Evolutionary conservation across 1,140 invertebrate genomes (phyloP), one percentile per base, ranked within the genome.

Genomic region (Calliphora vicina): DNA sequence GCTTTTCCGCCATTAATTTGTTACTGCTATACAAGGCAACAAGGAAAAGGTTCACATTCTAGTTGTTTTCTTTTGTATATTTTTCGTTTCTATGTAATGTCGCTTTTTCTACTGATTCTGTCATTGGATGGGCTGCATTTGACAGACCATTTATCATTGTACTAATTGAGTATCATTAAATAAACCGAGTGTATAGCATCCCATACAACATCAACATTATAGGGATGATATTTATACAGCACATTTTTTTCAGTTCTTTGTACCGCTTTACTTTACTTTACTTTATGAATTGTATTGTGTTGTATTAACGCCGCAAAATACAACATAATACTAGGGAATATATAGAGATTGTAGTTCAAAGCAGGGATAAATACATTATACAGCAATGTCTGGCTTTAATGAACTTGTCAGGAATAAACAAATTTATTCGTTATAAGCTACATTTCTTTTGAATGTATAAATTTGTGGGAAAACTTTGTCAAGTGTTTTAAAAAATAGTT

Each of bases 131-230:
- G 50, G 20, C n/a, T 45, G 35, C 35, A 78, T 78, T 78, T 78
- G 74, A 78, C 74, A 78, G 35, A 78, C 35, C 74, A 78, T 78
- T 78, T 78, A 78, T 78, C 74, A 78, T 45, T 78, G 20, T 43
- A 78, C 74, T 78, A 78, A 78, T 78, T 78, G 74, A 23, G 74
- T 25, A 78, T 78, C 74, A 78, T 78, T 78, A 78, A 78, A 78
- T 15, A 43, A 43, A 67, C 17, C n/a, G n/a, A 67, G 20, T 23
- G 61, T 9, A 57, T n/a, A 57, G 5, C 15, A 17, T 17, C 50
- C 15, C 50, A 17, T 17, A 17, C 50, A n/a, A 57, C 17, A 57
- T 5, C 15, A 23, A 12, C 61, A 25, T 25, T 2, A 25, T 67
- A 67, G 61, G n/a, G 20, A 23, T 23, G 20, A 67, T 10, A 10